Conservation (phyloP, 2,888 invertebrate species). For the Opisthograptis luteolata region DNA sequence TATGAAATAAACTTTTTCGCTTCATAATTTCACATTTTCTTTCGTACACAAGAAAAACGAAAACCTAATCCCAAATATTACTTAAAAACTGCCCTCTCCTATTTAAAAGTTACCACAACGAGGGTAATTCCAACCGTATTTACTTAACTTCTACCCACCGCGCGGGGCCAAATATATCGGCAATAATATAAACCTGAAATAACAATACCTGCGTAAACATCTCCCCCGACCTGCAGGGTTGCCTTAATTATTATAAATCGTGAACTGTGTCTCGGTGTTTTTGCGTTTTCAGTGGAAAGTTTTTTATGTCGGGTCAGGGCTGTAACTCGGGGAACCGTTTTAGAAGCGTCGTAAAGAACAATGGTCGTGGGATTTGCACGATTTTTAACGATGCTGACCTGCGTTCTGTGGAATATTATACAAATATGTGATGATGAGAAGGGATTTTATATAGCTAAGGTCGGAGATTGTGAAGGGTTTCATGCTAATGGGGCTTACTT, state of each 20-base stretch:
- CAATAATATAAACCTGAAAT: constrained; percentile 26
- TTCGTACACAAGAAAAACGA: constrained; percentile 1
- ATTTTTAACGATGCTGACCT: constrained; percentile 24
- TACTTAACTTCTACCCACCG: constrained; percentile 18
- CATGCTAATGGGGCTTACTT: too few relatives aligned
- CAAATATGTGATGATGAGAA: constrained; percentile 10
- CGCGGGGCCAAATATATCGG: constrained; percentile 20
- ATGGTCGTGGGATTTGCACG: neutral
- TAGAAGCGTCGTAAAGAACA: constrained; percentile 22
- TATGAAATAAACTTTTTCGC: too few relatives aligned
- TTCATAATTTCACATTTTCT: constrained; percentile 2
- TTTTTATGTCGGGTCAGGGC: constrained; percentile 25
- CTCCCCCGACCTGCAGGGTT: constrained; percentile 9
- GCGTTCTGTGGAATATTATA: constrained; percentile 1
- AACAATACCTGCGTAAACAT: constrained; percentile 28
- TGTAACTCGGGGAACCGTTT: constrained; percentile 15
- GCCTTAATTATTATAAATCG: constrained; percentile 30
- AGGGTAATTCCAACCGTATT: constrained; percentile 20
- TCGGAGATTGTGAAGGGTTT: neutral
- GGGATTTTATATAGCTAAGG: too few relatives aligned
- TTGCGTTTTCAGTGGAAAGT: constrained; percentile 19
- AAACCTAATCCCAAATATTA: constrained; percentile 12
- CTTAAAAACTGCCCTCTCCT: constrained; percentile 14
- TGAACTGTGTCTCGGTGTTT: constrained; percentile 25
- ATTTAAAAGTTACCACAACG: constrained; percentile 22